Percentiles rank a stretch among this genome's conserved stretches.
phyloP scores from a whole-genome alignment of 2,113 vertebrate species.

The Nycticebus coucang region DNA sequence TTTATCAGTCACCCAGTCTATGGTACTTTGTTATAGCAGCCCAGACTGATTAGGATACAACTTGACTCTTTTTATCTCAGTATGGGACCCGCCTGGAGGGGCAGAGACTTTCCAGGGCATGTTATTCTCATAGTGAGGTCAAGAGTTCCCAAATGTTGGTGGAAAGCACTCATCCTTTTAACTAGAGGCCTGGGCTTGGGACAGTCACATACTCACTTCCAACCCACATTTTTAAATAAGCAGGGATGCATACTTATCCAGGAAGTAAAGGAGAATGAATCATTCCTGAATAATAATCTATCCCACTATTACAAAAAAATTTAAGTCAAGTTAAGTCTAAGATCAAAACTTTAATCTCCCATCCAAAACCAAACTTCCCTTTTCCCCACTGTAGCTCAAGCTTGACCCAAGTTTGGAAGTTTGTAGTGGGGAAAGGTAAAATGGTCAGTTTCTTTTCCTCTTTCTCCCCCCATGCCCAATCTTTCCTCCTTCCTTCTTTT shows the following conservation, averaged over 20 bases:
- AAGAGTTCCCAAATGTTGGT: not conserved
- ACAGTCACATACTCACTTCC: not conserved
- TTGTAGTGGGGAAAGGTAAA: not conserved
- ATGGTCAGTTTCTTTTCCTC: not conserved
- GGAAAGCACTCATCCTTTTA: not conserved
- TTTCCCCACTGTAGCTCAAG: not conserved
- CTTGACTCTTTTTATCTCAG: not conserved
- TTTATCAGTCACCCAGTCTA: not conserved
- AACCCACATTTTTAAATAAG: not conserved
- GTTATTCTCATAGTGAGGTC: not conserved
- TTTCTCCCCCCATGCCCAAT: not conserved
- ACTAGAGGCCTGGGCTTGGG: not conserved
- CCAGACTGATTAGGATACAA: not conserved
- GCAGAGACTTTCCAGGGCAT: not conserved
- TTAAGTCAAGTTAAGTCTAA: not conserved
- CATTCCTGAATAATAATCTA: not conserved
- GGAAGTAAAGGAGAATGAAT: not conserved
- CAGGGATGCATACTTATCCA: not conserved
- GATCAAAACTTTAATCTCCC: slow-evolving; percentile 1
- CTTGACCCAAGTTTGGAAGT: not conserved
- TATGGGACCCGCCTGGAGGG: not conserved
- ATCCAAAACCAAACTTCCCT: not conserved
- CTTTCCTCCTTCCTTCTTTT: too few relatives aligned
- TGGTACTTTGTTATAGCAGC: not conserved
- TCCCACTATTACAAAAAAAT: not conserved